Conservation (phyloP, 1,140 invertebrate genomes). For the Marisa cornuarietis region DNA sequence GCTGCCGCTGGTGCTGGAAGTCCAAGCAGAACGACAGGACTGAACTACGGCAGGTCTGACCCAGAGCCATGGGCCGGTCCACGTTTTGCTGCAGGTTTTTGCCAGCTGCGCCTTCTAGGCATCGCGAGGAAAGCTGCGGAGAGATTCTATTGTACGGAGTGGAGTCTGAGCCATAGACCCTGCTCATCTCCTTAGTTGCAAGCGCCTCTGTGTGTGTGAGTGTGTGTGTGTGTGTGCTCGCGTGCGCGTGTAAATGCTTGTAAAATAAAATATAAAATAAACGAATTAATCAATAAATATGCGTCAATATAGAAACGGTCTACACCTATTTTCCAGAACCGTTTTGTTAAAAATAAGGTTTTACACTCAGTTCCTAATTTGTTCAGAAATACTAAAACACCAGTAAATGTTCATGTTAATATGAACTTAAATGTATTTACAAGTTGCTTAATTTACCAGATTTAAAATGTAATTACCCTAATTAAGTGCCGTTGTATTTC, state of each 20-base stretch:
- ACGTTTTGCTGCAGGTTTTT: slow-evolving; percentile 3
- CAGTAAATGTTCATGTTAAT: too few relatives aligned
- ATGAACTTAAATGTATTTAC: too few relatives aligned
- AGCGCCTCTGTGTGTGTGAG: background rate
- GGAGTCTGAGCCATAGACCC: background rate
- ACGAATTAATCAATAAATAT: too few relatives aligned
- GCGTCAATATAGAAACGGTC: too few relatives aligned
- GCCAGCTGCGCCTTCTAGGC: background rate
- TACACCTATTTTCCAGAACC: too few relatives aligned
- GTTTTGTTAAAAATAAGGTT: too few relatives aligned
- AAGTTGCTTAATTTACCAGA: too few relatives aligned
- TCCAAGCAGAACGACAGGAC: slow-evolving; percentile 40
- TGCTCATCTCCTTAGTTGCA: background rate
- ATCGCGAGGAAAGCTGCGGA: background rate
- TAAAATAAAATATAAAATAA: too few relatives aligned
- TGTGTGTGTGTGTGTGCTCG: background rate
- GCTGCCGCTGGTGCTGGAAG: slow-evolving; percentile 52
- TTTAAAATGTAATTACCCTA: too few relatives aligned
- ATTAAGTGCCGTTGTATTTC: too few relatives aligned
- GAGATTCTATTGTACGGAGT: background rate
- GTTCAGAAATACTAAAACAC: too few relatives aligned
- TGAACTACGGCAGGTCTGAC: slow-evolving; percentile 52
- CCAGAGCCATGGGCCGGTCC: slow-evolving; percentile 12
- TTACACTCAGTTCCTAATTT: too few relatives aligned
- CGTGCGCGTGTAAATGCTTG: background rate